Evolutionary conservation across 2,797 vertebrate species (phyloP).

Genomic region (Monodelphis domestica): DNA sequence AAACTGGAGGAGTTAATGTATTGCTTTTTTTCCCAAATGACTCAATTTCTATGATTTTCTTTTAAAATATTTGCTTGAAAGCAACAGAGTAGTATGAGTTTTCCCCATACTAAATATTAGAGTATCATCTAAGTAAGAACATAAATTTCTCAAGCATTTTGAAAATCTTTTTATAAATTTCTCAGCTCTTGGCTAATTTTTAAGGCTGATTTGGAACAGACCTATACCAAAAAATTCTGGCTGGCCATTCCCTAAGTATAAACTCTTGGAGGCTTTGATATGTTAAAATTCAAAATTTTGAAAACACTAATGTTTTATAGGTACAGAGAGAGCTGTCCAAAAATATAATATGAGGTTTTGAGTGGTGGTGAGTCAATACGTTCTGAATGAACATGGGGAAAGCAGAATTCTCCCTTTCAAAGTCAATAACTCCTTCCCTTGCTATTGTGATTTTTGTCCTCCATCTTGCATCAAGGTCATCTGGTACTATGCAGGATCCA

Average conservation of each 20-base stretch:
- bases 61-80: background rate
- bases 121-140: background rate
- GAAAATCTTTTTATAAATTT: background rate
- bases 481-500: no score
- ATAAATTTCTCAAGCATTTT: background rate
- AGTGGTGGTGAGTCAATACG: no score
- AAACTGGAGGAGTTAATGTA: background rate
- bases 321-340: no score
- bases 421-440: no score
- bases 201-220: background rate
- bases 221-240: background rate
- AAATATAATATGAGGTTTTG: no score
- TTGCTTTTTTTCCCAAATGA: background rate
- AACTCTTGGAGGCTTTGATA: background rate
- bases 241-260: no score
- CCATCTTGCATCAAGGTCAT: no score
- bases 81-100: background rate
- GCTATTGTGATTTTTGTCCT: no score
- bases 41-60: background rate
- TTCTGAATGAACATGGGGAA: no score
- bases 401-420: no score
- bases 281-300: background rate
- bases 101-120: background rate
- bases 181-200: background rate
- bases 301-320: no score